phyloP scores from a whole-genome alignment of 2,888 invertebrate genomes.

The Hirtodrosophila alboralis region DNA sequence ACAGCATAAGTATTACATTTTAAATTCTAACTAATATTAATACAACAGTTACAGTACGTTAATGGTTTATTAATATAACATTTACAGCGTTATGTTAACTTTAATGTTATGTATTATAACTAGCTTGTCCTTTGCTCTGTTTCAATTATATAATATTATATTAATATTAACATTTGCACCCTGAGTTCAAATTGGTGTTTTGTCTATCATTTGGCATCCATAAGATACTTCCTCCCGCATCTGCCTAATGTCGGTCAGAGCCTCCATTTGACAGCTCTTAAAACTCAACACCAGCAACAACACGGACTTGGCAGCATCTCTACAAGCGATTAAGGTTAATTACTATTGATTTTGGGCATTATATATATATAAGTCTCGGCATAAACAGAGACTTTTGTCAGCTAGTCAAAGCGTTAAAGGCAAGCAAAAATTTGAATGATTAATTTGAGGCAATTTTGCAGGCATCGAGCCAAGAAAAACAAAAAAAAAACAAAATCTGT shows the following conservation, averaged over 20 bases:
- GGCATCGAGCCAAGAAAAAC: constrained; percentile 30
- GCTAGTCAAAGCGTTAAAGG: constrained; percentile 56
- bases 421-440: constrained; percentile 64
- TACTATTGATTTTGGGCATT: constrained; percentile 69
- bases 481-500: constrained; percentile 37
- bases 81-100: too few relatives aligned
- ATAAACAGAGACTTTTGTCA: constrained; percentile 51
- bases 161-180: too few relatives aligned
- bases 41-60: too few relatives aligned
- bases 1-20: too few relatives aligned
- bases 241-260: constrained; percentile 17
- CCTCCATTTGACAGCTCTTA: constrained; percentile 33
- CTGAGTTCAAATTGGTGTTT: too few relatives aligned
- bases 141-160: too few relatives aligned
- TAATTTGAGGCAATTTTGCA: constrained; percentile 65
- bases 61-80: too few relatives aligned
- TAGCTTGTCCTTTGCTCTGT: too few relatives aligned
- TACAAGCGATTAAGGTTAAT: constrained; percentile 68
- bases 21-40: too few relatives aligned
- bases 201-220: neutral
- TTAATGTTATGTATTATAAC: too few relatives aligned
- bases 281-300: constrained; percentile 48
- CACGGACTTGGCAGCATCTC: constrained; percentile 10
- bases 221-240: constrained; percentile 17
- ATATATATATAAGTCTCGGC: constrained; percentile 19